Evolutionary conservation across 2,113 vertebrate species (phyloP).

Genomic region (Archilochus colubris): DNA sequence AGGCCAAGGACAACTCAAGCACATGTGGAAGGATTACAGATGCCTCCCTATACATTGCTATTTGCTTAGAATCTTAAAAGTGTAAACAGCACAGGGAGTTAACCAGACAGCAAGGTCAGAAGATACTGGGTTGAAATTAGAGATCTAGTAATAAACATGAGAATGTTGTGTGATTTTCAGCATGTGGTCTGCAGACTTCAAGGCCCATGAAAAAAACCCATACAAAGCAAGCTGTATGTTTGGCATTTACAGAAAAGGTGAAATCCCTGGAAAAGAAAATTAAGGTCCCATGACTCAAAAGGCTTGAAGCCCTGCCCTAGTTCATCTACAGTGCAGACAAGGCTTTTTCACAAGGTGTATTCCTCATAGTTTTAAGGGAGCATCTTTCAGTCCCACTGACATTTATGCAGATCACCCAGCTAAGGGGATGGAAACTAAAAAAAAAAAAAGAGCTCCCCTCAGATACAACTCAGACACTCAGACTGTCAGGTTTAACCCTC

Average conservation of each 20-base stretch:
- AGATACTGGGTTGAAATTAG: neutral
- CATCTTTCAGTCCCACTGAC: neutral
- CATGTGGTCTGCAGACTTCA: neutral
- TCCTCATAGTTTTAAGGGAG: neutral
- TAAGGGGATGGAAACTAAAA: neutral
- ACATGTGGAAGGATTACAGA: neutral
- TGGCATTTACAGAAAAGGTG: neutral
- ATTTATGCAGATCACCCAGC: neutral
- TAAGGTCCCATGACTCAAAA: neutral
- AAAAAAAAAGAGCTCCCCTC: neutral
- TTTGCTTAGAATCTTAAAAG: neutral
- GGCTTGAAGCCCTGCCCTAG: neutral
- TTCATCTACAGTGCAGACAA: neutral
- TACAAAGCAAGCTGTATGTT: neutral
- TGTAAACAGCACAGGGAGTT: neutral
- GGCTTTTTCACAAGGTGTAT: neutral
- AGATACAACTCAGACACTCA: neutral
- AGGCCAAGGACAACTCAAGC: neutral
- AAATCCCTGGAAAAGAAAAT: neutral
- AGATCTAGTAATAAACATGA: neutral
- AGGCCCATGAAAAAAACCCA: neutral
- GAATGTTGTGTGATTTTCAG: neutral
- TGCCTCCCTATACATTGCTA: rapidly evolving
- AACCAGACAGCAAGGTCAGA: neutral
- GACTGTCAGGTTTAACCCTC: neutral